These are phyloP conservation scores for Umimayanthus kanabou DNA, from an alignment of 92 coral and sea anemone species.

Conservation along the genomic window DNA sequence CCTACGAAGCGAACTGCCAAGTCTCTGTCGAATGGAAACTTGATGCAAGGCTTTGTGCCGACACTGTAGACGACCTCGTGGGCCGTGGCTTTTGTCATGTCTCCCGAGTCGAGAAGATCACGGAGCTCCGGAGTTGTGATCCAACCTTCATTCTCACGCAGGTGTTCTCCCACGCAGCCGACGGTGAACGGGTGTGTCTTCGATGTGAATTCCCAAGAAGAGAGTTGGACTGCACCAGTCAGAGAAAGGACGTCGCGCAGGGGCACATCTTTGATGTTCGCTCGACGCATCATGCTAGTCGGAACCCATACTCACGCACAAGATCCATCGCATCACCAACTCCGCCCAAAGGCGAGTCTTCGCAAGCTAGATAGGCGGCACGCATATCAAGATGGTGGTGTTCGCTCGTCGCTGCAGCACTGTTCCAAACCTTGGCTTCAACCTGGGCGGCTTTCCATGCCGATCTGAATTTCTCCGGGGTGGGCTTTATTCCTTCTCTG, in stretches of 20 bases:
- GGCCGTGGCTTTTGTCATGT: constrained; percentile 16
- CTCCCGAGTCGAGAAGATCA: constrained; percentile 7
- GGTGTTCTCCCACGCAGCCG: constrained; percentile 11
- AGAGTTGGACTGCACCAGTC: not conserved
- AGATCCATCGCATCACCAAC: constrained; percentile 24
- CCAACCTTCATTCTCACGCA: constrained; percentile 30
- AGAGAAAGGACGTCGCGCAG: constrained; percentile 10
- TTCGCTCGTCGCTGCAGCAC: not conserved
- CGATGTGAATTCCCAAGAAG: not conserved
- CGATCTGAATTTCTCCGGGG: constrained; percentile 41
- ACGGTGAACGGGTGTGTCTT: not conserved
- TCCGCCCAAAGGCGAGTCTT: not conserved
- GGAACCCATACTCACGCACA: constrained; percentile 26
- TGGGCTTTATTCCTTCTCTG: constrained; percentile 36
- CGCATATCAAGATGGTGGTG: constrained; percentile 47
- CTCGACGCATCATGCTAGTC: constrained; percentile 27
- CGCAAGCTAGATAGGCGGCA: constrained; percentile 16
- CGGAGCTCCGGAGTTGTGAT: constrained; percentile 27
- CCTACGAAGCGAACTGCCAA: constrained; percentile 26
- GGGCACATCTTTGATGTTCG: constrained; percentile 4
- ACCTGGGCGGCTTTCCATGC: constrained; percentile 11
- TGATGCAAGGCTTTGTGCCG: not conserved
- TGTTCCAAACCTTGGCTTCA: too few relatives aligned
- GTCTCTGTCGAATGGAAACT: constrained; percentile 14
- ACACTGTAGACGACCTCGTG: constrained; percentile 14